phyloP scores from a whole-genome alignment of 1,140 invertebrate species.

The Sitophilus oryzae region DNA sequence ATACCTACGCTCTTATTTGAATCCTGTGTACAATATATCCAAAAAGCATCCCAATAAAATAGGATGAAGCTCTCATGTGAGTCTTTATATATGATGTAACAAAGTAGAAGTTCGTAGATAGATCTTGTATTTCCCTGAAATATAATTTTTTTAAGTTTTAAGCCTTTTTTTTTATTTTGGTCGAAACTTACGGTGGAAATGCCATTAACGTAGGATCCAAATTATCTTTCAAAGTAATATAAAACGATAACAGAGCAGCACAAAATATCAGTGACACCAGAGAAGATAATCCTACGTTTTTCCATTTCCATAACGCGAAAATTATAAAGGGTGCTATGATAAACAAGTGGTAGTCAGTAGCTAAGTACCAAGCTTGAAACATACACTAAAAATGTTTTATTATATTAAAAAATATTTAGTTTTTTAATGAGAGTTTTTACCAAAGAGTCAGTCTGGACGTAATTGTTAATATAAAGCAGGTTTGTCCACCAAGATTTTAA shows the following conservation, averaged over 20 bases:
- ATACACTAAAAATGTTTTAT: constrained; percentile 61
- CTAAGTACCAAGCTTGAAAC: constrained; percentile 85
- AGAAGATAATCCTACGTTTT: constrained; percentile 53
- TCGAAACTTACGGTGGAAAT: constrained; percentile 55
- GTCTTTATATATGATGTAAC: constrained; percentile 61
- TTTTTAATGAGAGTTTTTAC: constrained; percentile 43
- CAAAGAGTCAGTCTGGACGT: constrained; percentile 60
- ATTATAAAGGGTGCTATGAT: constrained; percentile 70
- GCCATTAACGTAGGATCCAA: constrained; percentile 60
- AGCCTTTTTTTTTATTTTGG: not conserved
- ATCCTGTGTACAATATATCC: constrained; percentile 59
- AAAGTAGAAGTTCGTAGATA: constrained; percentile 57
- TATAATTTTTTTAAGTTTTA: constrained; percentile 26
- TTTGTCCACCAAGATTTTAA: constrained; percentile 76
- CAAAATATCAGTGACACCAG: constrained; percentile 49
- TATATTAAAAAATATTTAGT: constrained; percentile 3
- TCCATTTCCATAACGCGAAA: constrained; percentile 61
- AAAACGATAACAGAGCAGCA: constrained; percentile 55
- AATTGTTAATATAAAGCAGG: constrained; percentile 80
- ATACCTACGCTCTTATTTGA: constrained; percentile 50
- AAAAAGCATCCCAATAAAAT: constrained; percentile 57
- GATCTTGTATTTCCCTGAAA: constrained; percentile 57
- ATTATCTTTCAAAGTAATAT: constrained; percentile 53
- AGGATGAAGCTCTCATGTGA: constrained; percentile 62
- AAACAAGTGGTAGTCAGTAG: constrained; percentile 82